Base-by-base conservation (phyloP, 2,113 vertebrate species). In the Stercorarius parasiticus region DNA sequence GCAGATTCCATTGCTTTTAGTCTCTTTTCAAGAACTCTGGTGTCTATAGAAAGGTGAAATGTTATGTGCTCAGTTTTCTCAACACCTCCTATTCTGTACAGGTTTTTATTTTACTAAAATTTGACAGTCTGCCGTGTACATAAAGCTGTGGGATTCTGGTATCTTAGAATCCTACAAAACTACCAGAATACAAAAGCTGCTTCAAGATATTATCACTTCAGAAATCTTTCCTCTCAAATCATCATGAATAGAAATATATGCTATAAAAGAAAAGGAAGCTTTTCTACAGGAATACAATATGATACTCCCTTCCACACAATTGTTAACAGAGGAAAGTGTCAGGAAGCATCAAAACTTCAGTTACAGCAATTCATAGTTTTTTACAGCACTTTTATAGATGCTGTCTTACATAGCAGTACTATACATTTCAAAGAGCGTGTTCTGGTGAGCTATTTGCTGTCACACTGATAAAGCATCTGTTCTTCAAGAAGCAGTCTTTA, bases 351-450 rank as follows among this genome's bases (percentile, higher is more conserved):
- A 77, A 61, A 72, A 80, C 42, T 69, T 83, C 34, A 65, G 11
- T 66, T 80, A 69, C 18, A 62, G 30, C 19, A 71, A 38, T 16
- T 53, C 8, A 59, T 5, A 65, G 45, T 18, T 45, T 45, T 45
- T 45, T 45, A 45, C 18, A 45, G 45, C 13, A 66, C 52, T 47
- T 47, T 47, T 80, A 13, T 1, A 58, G 22, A 10, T 27, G 22
- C 42, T 36, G 21, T 32, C 42, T 45, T 36, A 70, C 74, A 85
- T 1, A 83, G 59, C 59, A 86, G 18, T 2, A 32, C 7, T n/a
- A 18, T 2, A n/a, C 1, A 23, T 43, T 61, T 43, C 36, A 61
- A 85, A n/a, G 3, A 64, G 5, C 2, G 8, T 1, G 1, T 15
- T 65, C 76, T 72, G 58, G 76, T 73, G 49, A 86, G 53, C 80